Conservation (phyloP, 2,888 invertebrate species). For the Adela reaumurella region DNA sequence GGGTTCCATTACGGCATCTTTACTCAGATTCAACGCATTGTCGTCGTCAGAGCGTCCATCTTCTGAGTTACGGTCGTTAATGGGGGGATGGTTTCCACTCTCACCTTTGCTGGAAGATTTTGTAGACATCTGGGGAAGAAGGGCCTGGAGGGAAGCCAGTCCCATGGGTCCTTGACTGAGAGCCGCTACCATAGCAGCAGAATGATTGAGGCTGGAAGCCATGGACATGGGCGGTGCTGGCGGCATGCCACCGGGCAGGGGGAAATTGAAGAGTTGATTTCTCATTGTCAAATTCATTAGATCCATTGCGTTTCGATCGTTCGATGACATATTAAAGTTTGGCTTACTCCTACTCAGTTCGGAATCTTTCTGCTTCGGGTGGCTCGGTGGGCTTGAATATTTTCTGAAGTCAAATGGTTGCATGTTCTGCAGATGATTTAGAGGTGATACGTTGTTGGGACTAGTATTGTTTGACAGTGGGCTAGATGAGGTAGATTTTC, state of each 20-base stretch:
- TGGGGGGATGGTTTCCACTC: conserved; percentile 23
- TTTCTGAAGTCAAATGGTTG: conserved; percentile 93
- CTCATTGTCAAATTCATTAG: conserved; percentile 61
- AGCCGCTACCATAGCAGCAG: conserved; percentile 64
- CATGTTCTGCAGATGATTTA: conserved; percentile 90
- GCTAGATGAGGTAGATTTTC: conserved; percentile 46
- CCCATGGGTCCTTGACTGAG: conserved; percentile 58
- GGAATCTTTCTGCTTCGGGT: conserved; percentile 35
- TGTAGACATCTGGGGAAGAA: conserved; percentile 58
- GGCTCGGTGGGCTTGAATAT: conserved; percentile 25
- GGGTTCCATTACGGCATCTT: conserved; percentile 37
- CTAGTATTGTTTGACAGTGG: conserved; percentile 50
- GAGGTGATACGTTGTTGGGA: conserved; percentile 68
- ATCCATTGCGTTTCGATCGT: conserved; percentile 51
- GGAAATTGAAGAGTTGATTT: conserved; percentile 62
- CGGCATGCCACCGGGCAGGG: conserved; percentile 54
- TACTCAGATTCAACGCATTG: conserved; percentile 45
- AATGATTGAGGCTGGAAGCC: conserved; percentile 54
- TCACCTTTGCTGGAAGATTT: conserved; percentile 33
- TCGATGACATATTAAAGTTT: conserved; percentile 30
- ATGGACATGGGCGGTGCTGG: conserved; percentile 54
- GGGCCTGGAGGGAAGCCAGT: conserved; percentile 60
- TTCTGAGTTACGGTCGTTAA: conserved; percentile 20
- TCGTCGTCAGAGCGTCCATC: conserved; percentile 32
- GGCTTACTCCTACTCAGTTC: conserved; percentile 40